A percentile compares a stretch with the other conserved stretches of the same genome.
Evolutionary conservation across 1,140 invertebrate genomes (phyloP).

Genomic region (Apis dorsata): DNA sequence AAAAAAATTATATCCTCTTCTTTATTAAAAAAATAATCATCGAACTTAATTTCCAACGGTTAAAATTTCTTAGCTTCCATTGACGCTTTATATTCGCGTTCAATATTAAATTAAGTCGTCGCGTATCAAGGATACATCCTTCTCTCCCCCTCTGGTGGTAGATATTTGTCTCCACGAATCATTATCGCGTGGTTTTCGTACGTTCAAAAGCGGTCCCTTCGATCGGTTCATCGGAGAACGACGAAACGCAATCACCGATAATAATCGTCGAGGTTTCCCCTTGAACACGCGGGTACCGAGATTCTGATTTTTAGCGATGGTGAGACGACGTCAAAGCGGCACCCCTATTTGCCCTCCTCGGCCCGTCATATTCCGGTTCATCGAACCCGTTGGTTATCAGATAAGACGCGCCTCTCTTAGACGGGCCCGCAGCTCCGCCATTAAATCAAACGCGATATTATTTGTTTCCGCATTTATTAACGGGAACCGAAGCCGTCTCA

Average conservation of each 20-base stretch:
- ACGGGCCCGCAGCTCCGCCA: slow-evolving; percentile 43
- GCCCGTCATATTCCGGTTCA: slow-evolving; percentile 51
- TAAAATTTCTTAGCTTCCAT: too few species aligned
- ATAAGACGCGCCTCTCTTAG: slow-evolving; percentile 51
- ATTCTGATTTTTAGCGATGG: slow-evolving; percentile 57
- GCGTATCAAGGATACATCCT: too few species aligned
- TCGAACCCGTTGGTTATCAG: slow-evolving; percentile 53
- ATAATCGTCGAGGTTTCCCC: slow-evolving; percentile 45
- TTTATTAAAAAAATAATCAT: too few species aligned
- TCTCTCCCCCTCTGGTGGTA: too few species aligned
- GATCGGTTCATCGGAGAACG: slow-evolving; percentile 31
- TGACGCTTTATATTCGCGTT: too few species aligned
- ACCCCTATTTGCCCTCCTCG: slow-evolving; percentile 59
- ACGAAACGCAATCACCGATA: slow-evolving; percentile 55
- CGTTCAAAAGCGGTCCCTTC: too few species aligned
- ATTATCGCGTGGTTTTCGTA: too few species aligned
- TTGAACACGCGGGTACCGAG: slow-evolving; percentile 51
- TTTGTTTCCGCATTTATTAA: slow-evolving; percentile 7
- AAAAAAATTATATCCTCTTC: too few species aligned
- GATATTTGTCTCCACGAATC: too few species aligned
- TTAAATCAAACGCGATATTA: slow-evolving; percentile 26
- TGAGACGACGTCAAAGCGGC: slow-evolving; percentile 59
- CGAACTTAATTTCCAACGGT: too few species aligned
- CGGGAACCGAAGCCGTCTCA: too few species aligned
- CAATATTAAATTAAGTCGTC: too few species aligned